Percentiles rank a stretch among this genome's conserved stretches.
Evolutionary conservation across 2,113 vertebrate species (phyloP).

Genomic region (Osmerus mordax): DNA sequence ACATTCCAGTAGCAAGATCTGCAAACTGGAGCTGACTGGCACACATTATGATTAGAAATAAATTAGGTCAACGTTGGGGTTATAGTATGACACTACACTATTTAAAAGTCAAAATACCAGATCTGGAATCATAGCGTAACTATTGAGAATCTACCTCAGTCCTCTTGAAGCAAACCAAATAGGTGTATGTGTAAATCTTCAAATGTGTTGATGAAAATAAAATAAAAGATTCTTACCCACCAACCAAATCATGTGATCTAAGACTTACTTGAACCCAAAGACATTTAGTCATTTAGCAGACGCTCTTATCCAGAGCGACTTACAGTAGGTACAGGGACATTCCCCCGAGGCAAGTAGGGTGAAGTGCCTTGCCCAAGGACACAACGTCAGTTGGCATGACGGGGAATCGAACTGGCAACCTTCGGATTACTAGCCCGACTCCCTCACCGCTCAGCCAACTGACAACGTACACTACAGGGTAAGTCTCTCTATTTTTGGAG

Average conservation of each 20-base stretch:
- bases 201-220: no score
- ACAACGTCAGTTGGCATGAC: no score
- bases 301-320: no score
- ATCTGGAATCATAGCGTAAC: neutral
- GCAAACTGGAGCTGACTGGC: neutral
- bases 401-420: no score
- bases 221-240: neutral
- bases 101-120: constrained; percentile 2
- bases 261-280: neutral
- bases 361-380: no score
- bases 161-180: neutral
- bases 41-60: neutral
- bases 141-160: constrained; percentile 5
- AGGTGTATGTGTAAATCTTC: neutral
- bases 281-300: no score
- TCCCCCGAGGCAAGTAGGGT: no score
- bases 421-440: no score
- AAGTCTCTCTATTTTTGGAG: neutral
- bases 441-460: no score
- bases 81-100: constrained; percentile 16
- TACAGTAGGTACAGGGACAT: no score
- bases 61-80: neutral
- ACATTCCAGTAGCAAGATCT: constrained; percentile 35
- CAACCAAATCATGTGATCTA: neutral
- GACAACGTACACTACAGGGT: no score